Conservation (phyloP, 1,140 invertebrate species). For the Catajapyx aquilonaris region DNA sequence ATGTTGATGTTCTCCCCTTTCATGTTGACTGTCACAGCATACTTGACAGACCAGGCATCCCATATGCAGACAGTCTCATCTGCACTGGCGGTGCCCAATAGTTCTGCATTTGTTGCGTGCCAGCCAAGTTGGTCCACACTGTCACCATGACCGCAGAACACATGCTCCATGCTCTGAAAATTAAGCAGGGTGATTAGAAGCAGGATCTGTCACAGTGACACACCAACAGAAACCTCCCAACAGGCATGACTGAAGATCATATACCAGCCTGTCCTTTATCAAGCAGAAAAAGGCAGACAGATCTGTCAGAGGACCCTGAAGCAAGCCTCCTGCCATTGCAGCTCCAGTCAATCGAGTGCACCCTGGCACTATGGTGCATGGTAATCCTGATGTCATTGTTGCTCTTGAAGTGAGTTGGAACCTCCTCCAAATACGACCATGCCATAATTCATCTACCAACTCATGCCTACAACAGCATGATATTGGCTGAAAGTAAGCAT, state of each 20-base stretch:
- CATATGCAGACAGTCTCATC: conserved; percentile 93
- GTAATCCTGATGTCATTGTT: conserved; percentile 71
- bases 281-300: conserved; percentile 68
- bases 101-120: conserved; percentile 83
- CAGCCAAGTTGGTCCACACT: conserved; percentile 94
- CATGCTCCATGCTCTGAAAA: conserved; percentile 58
- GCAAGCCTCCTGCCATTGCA: conserved; percentile 77
- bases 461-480: no score
- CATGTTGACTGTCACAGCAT: conserved; percentile 65
- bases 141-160: conserved; percentile 76
- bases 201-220: no score
- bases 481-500: no score
- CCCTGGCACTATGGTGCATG: conserved; percentile 72
- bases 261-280: conserved; percentile 70
- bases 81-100: conserved; percentile 82
- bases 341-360: conserved; percentile 93
- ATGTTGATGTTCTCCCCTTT: conserved; percentile 85
- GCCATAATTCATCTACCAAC: no score
- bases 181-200: no score
- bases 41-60: conserved; percentile 80
- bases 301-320: conserved; percentile 90
- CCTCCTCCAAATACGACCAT: no score
- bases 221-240: no score
- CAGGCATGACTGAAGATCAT: no score
- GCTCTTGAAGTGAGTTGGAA: conserved; percentile 54